Evolutionary conservation across 2,113 vertebrate species (phyloP), one percentile per base, ranked within the genome.

Genomic region (Forbesichthys papilliferus): DNA sequence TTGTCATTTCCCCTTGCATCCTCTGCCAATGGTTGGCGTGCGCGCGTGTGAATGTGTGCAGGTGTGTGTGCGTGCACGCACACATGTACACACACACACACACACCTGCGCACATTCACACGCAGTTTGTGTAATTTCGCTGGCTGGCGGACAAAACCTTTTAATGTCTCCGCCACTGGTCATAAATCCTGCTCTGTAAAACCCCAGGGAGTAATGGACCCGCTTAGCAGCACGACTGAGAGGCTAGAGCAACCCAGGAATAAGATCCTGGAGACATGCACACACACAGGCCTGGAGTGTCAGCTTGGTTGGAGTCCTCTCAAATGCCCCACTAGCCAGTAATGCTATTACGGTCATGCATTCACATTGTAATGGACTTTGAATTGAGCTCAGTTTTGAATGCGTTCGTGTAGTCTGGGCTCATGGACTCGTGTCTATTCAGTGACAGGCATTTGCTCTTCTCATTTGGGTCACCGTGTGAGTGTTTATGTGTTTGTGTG

Each of bases 161-260:
- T 82, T 80, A 73, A 79, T 70, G 74, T 74, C 66, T 55, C 70
- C 54, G 71, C 72, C 0, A 58, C 66, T 74, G 80, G 80, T 76
- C 78, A 77, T 81, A 84, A 75, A 84, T 85, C 77, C 69, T 85
- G 64, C 74, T 80, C 66, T 84, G 68, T 73, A 79, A 89, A 80
- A 74, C 82, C 79, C 3, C 49, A 13, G 16, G 68, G 78, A 85
- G 84, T 83, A 88, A 87, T 81, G 73, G 77, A 80, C 16, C 58
- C 75, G 71, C 75, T 84, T 86, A 71, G 52, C 74, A 61, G 36
- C 36, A 42, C 36, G 3, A 42, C 71, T 66, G 69, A 61, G 69
- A 74, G 68, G 78, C 73, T 53, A 52, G 74, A 73, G 68, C 48
- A 48, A 88, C 81, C 81, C 84, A 87, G 69, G 72, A 83, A 74